phyloP scores from a whole-genome alignment of 1,140 invertebrate genomes.

The Drosophila insularis region DNA sequence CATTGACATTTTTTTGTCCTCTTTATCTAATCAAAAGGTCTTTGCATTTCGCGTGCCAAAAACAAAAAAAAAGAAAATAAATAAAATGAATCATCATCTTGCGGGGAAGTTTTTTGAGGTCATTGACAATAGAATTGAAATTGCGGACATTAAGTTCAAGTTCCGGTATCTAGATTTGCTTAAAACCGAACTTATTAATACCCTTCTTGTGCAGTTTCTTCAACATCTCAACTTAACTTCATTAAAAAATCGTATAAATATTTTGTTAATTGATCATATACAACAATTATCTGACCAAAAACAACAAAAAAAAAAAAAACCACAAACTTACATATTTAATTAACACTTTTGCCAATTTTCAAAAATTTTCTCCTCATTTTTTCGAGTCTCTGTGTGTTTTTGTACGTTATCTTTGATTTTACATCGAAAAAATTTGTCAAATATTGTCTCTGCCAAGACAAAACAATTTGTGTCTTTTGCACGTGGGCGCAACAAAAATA shows the following conservation, averaged over 20 bases:
- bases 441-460: slow-evolving; percentile 1
- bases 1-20: slow-evolving; percentile 8
- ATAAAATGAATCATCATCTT: slow-evolving; percentile 3
- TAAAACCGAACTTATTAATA: neutral
- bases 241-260: no score
- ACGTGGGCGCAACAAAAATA: slow-evolving; percentile 19
- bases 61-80: slow-evolving; percentile 31
- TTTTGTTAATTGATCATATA: no score
- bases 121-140: neutral
- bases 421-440: slow-evolving; percentile 6
- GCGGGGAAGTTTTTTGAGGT: neutral
- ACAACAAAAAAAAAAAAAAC: no score
- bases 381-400: neutral
- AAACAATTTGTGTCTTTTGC: neutral
- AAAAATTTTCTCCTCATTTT: no score
- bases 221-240: no score
- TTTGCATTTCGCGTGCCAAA: slow-evolving; percentile 48
- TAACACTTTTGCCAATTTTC: neutral
- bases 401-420: neutral
- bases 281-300: no score
- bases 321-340: no score
- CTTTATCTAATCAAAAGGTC: slow-evolving; percentile 57
- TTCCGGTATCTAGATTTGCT: neutral
- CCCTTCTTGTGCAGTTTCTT: neutral
- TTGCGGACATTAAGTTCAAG: neutral